Evolutionary conservation across 2,113 vertebrate species (phyloP), one percentile per base, ranked within the genome.

Genomic region (Myanophis thanlyinensis): DNA sequence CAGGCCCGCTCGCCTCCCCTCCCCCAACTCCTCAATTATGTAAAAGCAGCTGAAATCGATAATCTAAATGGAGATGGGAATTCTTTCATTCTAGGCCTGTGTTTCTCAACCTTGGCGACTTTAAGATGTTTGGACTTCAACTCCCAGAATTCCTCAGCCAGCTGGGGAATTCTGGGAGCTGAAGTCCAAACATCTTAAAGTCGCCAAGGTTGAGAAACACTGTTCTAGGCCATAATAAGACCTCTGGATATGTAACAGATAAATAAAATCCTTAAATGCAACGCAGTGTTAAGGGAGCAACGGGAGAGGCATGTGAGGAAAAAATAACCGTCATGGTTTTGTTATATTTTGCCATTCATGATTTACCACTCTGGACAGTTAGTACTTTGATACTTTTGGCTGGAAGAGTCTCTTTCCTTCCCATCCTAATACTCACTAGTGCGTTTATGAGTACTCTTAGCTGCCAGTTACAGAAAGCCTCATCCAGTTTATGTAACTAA

Each of bases 31-130:
- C 88, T 89, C 88, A 92, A 89, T 92, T 89, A 92, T 92, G 89
- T 46, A 92, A 53, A 89, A n/a, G 92, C 88, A 62, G 46, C 52
- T 59, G n/a, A 90, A 92, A 92, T 92, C 92, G 89, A 92, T 92
- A 89, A 44, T 48, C 46, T 46, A 62, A 54, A 5, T 92, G 92
- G 88, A 62, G 49, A 92, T 89, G 52, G 52, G 73, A 90, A 92
- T 85, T 92, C 73, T 80, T 80, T 80, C 46, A 10, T n/a, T 44
- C 88, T 54, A 80, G 87, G 40, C 51, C 49, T n/a, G n/a, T n/a
- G n/a, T n/a, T n/a, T n/a, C n/a, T n/a, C n/a, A n/a, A n/a, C n/a
- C n/a, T n/a, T n/a, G n/a, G n/a, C n/a, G n/a, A n/a, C n/a, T n/a
- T n/a, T n/a, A n/a, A n/a, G n/a, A n/a, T n/a, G n/a, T n/a, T n/a